Percentiles rank a stretch among this genome's conserved stretches.
These are phyloP conservation scores for Carollia perspicillata DNA, from an alignment of 2,113 vertebrate species.

Conservation along the genomic window DNA sequence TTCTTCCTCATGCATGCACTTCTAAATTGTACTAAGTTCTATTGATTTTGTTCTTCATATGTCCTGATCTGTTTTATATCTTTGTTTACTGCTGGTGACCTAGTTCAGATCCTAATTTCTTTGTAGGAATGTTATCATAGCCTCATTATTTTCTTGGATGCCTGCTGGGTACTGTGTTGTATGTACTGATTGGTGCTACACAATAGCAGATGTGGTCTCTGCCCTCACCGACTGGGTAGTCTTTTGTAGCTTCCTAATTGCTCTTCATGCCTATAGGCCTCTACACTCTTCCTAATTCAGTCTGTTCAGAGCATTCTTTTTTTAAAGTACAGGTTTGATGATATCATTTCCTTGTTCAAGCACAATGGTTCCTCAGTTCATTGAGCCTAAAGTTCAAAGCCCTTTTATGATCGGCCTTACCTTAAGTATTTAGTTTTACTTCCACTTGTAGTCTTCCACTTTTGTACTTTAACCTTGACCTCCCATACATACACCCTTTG, in stretches of 20 bases:
- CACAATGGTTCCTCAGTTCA: neutral
- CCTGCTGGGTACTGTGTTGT: neutral
- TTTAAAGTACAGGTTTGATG: neutral
- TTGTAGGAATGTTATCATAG: neutral
- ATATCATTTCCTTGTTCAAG: neutral
- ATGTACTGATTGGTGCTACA: neutral
- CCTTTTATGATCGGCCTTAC: neutral
- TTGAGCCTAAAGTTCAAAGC: neutral
- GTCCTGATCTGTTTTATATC: neutral
- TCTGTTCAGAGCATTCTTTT: neutral
- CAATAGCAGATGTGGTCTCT: neutral
- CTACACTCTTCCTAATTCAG: neutral
- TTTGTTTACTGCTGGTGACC: neutral
- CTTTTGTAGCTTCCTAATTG: neutral
- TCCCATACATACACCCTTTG: neutral
- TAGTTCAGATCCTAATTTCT: neutral
- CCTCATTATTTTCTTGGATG: neutral
- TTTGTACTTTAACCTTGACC: neutral
- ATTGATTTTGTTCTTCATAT: neutral
- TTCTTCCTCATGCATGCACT: neutral
- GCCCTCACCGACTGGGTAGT: neutral
- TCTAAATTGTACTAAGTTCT: slow-evolving; percentile 22
- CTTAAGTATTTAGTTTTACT: neutral
- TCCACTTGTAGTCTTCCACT: neutral
- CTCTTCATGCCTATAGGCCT: neutral